Conservation (phyloP, 1,140 invertebrate species). For the Macrotrachela quadricornifera region DNA sequence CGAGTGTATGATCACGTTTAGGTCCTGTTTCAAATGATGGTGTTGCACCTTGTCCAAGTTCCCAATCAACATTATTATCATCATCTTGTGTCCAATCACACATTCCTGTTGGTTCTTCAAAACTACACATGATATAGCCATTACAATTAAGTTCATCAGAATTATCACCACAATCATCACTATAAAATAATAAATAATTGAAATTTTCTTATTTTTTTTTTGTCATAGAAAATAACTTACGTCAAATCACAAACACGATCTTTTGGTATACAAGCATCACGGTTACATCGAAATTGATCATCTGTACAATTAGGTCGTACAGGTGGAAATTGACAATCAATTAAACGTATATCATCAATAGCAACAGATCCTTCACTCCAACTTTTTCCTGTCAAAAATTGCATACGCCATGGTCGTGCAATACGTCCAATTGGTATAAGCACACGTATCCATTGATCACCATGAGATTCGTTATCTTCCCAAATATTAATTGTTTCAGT, state of each 20-base stretch:
- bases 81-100: slow-evolving; percentile 18
- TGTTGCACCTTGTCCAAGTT: slow-evolving; percentile 12
- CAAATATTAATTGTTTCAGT: neutral
- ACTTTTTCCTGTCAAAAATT: slow-evolving; percentile 11
- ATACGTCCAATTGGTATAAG: slow-evolving; percentile 39
- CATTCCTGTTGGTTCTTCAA: slow-evolving; percentile 6
- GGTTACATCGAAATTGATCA: slow-evolving; percentile 20
- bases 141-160: slow-evolving; percentile 1
- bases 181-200: no score
- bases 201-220: no score
- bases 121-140: neutral
- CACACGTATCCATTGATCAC: slow-evolving; percentile 46
- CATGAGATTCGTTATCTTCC: slow-evolving; percentile 32
- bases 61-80: slow-evolving; percentile 13
- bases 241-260: slow-evolving; percentile 1
- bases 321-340: slow-evolving; percentile 23
- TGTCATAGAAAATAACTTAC: no score
- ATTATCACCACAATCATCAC: slow-evolving; percentile 8
- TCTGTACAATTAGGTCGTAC: slow-evolving; percentile 11
- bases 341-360: slow-evolving; percentile 24
- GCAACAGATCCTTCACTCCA: slow-evolving; percentile 17
- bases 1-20: slow-evolving; percentile 15
- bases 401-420: slow-evolving; percentile 37
- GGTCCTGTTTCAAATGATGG: slow-evolving; percentile 15
- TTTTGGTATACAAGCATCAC: slow-evolving; percentile 18